Base-by-base conservation (phyloP, 2,797 vertebrate species). In the Sebastes hubbsi region DNA sequence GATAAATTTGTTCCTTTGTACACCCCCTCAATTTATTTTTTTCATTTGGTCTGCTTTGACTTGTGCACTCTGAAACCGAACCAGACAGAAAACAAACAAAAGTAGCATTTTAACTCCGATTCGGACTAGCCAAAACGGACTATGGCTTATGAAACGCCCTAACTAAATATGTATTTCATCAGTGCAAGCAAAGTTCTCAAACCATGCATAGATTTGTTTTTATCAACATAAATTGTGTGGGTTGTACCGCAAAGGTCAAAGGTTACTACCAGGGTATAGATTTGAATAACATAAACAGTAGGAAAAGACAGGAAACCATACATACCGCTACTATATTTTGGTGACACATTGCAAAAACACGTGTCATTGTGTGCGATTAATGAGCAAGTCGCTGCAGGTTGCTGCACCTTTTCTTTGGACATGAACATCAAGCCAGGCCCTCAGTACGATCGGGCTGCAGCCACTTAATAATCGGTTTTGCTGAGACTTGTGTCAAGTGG, bases 291-390 rank as follows among this genome's bases (percentile, higher is more conserved):
- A 75, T 6, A 3, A 49, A 52, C 42, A 54, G 27, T 2, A 38
- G 30, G 18, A 62, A 62, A 56, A 55, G 3, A 61, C n/a, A 56
- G 71, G 32, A 86, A 86, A 82, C 34, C 55, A 71, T 8, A 34
- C 13, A 14, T 29, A 64, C 71, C 72, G 63, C 58, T 12, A 6
- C 54, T 16, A 59, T 8, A 27, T 29, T 66, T 27, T 72, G 52
- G n/a, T 74, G 29, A 62, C 6, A 70, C 29, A 70, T 62, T 55
- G 9, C 29, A 54, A 65, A 64, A 69, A 75, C 13, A 77, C 30
- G 72, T 75, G 24, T 49, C 68, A 38, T 20, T 14, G 16, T 36
- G 9, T 20, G 16, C 14, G 9, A 54, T n/a, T n/a, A 68, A 68
- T 16, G 52, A 77, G 12, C 5, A 16, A 32, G 24, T 56, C 52